Evolutionary conservation across 2,888 invertebrate genomes (phyloP).

Genomic region (Pecten maximus): DNA sequence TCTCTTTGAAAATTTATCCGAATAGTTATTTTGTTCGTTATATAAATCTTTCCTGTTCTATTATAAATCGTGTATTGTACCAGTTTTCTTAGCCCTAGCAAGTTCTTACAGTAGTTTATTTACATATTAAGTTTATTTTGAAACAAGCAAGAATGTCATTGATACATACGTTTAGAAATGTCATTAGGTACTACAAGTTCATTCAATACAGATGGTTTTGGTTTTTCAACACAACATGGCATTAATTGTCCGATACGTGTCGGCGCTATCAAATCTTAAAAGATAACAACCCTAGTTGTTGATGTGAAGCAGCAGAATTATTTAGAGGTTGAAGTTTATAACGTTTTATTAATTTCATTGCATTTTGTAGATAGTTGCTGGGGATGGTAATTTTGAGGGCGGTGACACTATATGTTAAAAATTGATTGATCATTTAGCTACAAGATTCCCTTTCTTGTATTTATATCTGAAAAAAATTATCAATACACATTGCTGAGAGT

Average conservation of each 20-base stretch:
- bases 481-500: too few relatives aligned
- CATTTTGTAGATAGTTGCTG: too few relatives aligned
- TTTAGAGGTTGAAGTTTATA: too few relatives aligned
- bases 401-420: too few relatives aligned
- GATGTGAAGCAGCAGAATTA: too few relatives aligned
- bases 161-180: background rate
- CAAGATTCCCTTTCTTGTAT: too few relatives aligned
- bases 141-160: background rate
- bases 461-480: too few relatives aligned
- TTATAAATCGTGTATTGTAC: background rate
- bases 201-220: background rate
- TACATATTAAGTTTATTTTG: background rate
- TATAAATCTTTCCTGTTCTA: background rate
- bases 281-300: too few relatives aligned
- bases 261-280: background rate
- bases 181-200: background rate
- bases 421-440: too few relatives aligned
- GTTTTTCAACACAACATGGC: background rate
- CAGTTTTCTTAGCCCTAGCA: background rate
- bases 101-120: background rate
- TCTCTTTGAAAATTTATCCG: background rate
- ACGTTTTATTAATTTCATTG: too few relatives aligned
- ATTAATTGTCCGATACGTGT: background rate
- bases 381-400: too few relatives aligned
- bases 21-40: background rate